Conservation (phyloP, 2,888 invertebrate genomes). For the Zeuzera pyrina region DNA sequence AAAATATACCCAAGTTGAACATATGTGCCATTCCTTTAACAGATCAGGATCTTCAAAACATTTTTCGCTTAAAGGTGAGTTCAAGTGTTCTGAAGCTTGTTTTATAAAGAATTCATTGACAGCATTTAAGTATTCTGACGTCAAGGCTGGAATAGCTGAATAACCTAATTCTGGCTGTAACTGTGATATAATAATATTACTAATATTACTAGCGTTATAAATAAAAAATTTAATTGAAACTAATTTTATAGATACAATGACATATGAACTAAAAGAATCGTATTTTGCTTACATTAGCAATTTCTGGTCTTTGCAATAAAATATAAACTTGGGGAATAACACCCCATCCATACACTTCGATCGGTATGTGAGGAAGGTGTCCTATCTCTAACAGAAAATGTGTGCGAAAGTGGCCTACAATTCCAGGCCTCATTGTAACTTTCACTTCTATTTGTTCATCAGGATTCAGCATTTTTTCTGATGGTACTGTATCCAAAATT, state of each 20-base stretch:
- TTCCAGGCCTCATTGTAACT: conserved; percentile 67
- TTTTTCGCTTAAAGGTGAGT: conserved; percentile 44
- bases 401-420: conserved; percentile 67
- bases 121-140: conserved; percentile 46
- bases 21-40: conserved; percentile 48
- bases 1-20: conserved; percentile 45
- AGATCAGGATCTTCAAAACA: conserved; percentile 52
- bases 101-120: conserved; percentile 42
- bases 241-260: conserved; percentile 1
- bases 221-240: conserved; percentile 16
- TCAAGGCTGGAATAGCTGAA: conserved; percentile 53
- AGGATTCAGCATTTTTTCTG: conserved; percentile 45
- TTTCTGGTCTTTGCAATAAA: conserved; percentile 50
- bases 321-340: conserved; percentile 74
- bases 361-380: conserved; percentile 62
- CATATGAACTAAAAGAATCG: conserved; percentile 13
- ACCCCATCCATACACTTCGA: conserved; percentile 72
- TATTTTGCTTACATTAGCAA: conserved; percentile 25
- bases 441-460: conserved; percentile 48
- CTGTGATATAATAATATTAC: conserved; percentile 23
- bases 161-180: conserved; percentile 51
- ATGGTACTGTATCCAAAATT: conserved; percentile 57
- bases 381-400: conserved; percentile 66
- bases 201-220: conserved; percentile 1
- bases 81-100: conserved; percentile 33